These are phyloP conservation scores for Aphidoletes aphidimyza DNA, from an alignment of 2,888 invertebrate genomes.

Conservation along the genomic window DNA sequence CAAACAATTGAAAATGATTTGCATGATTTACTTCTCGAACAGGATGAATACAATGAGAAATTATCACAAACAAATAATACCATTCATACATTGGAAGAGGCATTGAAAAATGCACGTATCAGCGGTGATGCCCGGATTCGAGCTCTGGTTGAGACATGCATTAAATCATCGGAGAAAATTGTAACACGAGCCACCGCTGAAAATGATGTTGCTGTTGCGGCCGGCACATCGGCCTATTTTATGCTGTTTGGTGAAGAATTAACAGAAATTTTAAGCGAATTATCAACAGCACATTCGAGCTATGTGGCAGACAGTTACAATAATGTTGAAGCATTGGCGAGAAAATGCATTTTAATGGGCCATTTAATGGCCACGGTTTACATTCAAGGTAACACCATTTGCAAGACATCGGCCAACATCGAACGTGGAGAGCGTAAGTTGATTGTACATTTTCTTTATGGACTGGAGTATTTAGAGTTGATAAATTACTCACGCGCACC, in stretches of 20 bases:
- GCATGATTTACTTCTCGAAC: conserved; percentile 75
- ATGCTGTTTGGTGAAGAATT: conserved; percentile 61
- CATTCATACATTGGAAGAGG: conserved; percentile 61
- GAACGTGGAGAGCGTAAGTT: conserved; percentile 73
- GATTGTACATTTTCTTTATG: background rate
- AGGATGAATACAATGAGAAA: conserved; percentile 73
- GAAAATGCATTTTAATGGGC: conserved; percentile 60
- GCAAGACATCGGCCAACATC: conserved; percentile 79
- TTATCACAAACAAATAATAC: conserved; percentile 60
- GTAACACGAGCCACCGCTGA: conserved; percentile 59
- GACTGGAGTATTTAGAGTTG: no score
- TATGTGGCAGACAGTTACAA: conserved; percentile 63
- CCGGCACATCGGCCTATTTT: conserved; percentile 60
- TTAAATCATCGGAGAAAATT: conserved; percentile 60
- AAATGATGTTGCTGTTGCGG: conserved; percentile 60
- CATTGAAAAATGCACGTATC: conserved; percentile 61
- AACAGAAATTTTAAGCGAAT: conserved; percentile 59
- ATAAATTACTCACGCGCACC: no score
- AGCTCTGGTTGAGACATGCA: conserved; percentile 60
- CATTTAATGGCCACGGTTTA: conserved; percentile 73
- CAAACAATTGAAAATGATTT: conserved; percentile 72
- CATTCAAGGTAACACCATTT: conserved; percentile 80
- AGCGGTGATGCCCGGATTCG: conserved; percentile 62
- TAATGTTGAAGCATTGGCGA: conserved; percentile 60
- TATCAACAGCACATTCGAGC: conserved; percentile 59